Percentiles rank a stretch among this genome's conserved stretches.
These are phyloP conservation scores for Andricus curvator DNA, from an alignment of 2,888 invertebrate genomes.

Conservation along the genomic window DNA sequence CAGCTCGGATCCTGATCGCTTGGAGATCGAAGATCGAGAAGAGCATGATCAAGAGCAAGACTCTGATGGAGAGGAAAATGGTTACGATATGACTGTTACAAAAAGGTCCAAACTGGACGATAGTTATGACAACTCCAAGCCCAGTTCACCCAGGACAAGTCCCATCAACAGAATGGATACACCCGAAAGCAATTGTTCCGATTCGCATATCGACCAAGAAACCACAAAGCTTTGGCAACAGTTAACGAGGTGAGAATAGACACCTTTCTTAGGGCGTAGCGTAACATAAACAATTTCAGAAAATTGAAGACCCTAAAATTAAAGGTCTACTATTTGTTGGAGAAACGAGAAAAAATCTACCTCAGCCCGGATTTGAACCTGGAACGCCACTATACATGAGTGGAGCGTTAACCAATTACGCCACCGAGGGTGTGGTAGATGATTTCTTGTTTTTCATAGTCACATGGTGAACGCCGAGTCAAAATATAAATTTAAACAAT, in stretches of 20 bases:
- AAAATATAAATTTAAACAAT: too few species aligned
- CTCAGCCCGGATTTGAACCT: too few species aligned
- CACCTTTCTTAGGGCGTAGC: background rate
- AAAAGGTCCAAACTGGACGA: slow-evolving; percentile 68
- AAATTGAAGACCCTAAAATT: too few species aligned
- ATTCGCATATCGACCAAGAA: slow-evolving; percentile 73
- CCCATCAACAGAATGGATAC: slow-evolving; percentile 76
- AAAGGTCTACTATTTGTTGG: too few species aligned
- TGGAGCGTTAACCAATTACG: too few species aligned
- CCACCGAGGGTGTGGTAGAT: too few species aligned
- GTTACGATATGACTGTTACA: slow-evolving; percentile 72
- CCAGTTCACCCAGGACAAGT: slow-evolving; percentile 69
- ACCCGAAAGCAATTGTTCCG: slow-evolving; percentile 76
- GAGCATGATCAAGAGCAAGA: slow-evolving; percentile 72
- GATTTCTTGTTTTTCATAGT: too few species aligned
- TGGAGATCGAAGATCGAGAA: slow-evolving; percentile 83
- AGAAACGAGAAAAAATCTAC: too few species aligned
- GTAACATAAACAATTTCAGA: too few species aligned
- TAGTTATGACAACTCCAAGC: slow-evolving; percentile 67
- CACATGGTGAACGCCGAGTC: too few species aligned
- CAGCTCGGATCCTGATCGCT: slow-evolving; percentile 87
- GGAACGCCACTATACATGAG: too few species aligned
- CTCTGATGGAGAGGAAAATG: slow-evolving; percentile 71
- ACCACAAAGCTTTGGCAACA: slow-evolving; percentile 72
- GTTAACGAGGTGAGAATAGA: slow-evolving; percentile 55